Percentiles rank a stretch among this genome's conserved stretches.
Conservation (phyloP, 2,113 vertebrate genomes). For the Pseudonaja textilis region DNA sequence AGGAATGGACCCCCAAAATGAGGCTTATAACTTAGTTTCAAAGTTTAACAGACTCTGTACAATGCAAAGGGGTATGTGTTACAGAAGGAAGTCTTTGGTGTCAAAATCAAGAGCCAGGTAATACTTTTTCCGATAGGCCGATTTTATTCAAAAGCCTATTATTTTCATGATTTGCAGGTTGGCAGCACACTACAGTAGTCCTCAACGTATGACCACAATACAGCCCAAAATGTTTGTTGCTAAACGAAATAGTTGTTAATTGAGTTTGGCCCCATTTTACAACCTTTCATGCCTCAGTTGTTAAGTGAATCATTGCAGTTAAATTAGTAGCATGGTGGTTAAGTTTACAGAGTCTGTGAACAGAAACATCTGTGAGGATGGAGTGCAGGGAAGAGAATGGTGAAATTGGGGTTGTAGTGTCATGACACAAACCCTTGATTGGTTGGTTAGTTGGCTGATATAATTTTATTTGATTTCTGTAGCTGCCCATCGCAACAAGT, state of each 20-base stretch:
- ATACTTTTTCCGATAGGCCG: background rate
- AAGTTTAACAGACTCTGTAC: no score
- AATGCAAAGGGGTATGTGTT: no score
- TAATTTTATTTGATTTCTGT: no score
- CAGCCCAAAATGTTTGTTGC: background rate
- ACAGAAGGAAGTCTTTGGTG: background rate
- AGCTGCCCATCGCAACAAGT: no score
- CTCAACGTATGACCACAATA: background rate
- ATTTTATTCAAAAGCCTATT: background rate
- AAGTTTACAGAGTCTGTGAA: background rate
- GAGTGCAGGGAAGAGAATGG: background rate
- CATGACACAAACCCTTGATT: background rate
- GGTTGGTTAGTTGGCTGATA: no score
- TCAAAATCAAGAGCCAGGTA: background rate
- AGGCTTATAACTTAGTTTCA: no score
- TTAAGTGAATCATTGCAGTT: no score
- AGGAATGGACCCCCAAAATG: no score
- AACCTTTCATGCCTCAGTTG: no score
- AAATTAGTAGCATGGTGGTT: no score
- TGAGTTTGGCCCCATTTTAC: background rate
- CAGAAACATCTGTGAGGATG: background rate
- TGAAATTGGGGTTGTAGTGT: background rate
- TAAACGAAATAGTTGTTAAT: background rate
- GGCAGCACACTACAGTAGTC: background rate
- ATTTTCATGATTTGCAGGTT: background rate